Evolutionary conservation across 1,140 invertebrate genomes (phyloP).

Genomic region (Leucophenga varia): DNA sequence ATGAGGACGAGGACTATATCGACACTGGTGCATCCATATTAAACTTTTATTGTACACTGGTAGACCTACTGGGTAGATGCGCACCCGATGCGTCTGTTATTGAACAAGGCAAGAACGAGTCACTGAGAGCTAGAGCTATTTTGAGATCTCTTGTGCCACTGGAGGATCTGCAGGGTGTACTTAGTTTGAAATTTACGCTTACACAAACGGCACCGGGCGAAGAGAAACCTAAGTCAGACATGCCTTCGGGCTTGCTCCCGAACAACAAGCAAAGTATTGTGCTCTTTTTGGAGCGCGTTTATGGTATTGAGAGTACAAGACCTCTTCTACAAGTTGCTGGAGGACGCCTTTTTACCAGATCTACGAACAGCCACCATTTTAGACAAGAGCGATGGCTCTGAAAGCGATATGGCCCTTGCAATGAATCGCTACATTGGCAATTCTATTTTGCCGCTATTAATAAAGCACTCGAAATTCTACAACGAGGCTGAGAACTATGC

Average conservation of each 20-base stretch:
- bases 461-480: constrained; percentile 96
- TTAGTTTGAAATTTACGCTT: constrained; percentile 90
- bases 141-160: constrained; percentile 94
- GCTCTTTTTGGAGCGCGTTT: constrained; percentile 96
- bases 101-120: constrained; percentile 95
- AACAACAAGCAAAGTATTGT: constrained; percentile 97
- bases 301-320: constrained; percentile 97
- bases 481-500: constrained; percentile 96
- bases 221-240: constrained; percentile 84
- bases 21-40: constrained; percentile 97
- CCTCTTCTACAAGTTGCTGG: constrained; percentile 91
- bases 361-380: constrained; percentile 96
- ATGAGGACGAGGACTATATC: constrained; percentile 99
- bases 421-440: constrained; percentile 99
- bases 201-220: constrained; percentile 79
- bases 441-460: constrained; percentile 93
- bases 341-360: constrained; percentile 97
- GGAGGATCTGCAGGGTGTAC: constrained; percentile 96
- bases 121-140: constrained; percentile 95
- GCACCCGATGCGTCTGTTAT: constrained; percentile 95
- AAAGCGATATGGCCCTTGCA: constrained; percentile 98
- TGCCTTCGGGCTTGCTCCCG: constrained; percentile 91
- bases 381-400: constrained; percentile 94
- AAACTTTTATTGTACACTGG: constrained; percentile 96
- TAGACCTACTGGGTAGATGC: constrained; percentile 96